Conservation (phyloP, 1,140 invertebrate species). For the Zaprionus nigranus region DNA sequence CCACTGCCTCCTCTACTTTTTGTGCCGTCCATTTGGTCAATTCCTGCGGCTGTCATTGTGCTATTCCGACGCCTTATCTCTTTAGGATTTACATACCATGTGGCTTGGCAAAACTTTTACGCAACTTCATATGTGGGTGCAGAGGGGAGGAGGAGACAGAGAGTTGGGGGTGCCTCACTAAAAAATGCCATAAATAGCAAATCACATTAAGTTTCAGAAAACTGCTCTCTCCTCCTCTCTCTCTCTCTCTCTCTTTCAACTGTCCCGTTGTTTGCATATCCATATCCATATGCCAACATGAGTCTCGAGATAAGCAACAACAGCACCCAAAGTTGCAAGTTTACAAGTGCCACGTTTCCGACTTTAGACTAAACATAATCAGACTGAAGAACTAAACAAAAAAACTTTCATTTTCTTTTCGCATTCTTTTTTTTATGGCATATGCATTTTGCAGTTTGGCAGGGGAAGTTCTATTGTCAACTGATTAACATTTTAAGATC, state of each 20-base stretch:
- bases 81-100: constrained; percentile 78
- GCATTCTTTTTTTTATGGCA: constrained; percentile 30
- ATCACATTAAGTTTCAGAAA: constrained; percentile 79
- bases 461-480: constrained; percentile 10
- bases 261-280: constrained; percentile 69
- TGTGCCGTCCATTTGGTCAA: constrained; percentile 74
- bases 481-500: constrained; percentile 20
- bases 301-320: constrained; percentile 59
- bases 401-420: constrained; percentile 43
- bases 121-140: constrained; percentile 79
- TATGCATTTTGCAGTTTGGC: constrained; percentile 6
- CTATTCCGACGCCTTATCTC: constrained; percentile 82
- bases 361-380: constrained; percentile 16
- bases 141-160: constrained; percentile 14
- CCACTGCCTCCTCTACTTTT: constrained; percentile 13
- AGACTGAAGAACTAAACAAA: not conserved
- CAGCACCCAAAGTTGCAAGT: constrained; percentile 67
- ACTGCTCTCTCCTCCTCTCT: constrained; percentile 9
- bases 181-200: constrained; percentile 80
- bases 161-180: constrained; percentile 15
- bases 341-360: constrained; percentile 65
- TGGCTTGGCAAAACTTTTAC: constrained; percentile 67
- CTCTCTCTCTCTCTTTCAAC: constrained; percentile 2
- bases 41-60: constrained; percentile 83
- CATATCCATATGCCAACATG: constrained; percentile 44